Conservation (phyloP, 2,113 vertebrate species). For the Trachemys scripta region DNA sequence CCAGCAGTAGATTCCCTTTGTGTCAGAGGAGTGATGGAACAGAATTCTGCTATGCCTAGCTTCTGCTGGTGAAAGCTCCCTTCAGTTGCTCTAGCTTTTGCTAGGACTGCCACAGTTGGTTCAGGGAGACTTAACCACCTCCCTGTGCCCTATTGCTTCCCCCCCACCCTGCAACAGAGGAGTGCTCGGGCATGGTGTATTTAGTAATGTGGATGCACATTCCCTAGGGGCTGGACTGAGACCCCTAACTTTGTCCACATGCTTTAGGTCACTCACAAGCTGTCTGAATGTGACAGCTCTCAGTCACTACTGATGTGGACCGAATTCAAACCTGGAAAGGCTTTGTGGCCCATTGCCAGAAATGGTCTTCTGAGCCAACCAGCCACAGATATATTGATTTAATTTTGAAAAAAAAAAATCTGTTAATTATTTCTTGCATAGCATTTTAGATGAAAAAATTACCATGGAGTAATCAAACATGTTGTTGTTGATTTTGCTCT, state of each 20-base stretch:
- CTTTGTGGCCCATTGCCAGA: background rate
- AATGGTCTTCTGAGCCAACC: background rate
- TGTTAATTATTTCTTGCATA: conserved; percentile 39
- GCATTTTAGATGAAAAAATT: background rate
- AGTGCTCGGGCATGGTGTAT: background rate
- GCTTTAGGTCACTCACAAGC: background rate
- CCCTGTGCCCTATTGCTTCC: background rate
- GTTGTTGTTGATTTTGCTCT: background rate
- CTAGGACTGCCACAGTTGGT: background rate
- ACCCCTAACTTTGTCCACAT: background rate
- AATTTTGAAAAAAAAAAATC: background rate
- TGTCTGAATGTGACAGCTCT: background rate
- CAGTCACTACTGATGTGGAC: background rate
- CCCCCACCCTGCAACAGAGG: background rate
- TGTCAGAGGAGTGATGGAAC: background rate
- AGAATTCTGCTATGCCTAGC: background rate
- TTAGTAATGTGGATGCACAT: background rate
- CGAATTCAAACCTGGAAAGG: background rate
- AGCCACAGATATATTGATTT: background rate
- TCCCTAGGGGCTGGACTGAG: background rate
- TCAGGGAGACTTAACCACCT: background rate
- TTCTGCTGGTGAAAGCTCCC: background rate
- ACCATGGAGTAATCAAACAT: background rate
- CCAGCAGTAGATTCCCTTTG: background rate
- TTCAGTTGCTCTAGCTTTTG: background rate